Conservation (phyloP, 2,888 invertebrate species). For the Anodontia alba region DNA sequence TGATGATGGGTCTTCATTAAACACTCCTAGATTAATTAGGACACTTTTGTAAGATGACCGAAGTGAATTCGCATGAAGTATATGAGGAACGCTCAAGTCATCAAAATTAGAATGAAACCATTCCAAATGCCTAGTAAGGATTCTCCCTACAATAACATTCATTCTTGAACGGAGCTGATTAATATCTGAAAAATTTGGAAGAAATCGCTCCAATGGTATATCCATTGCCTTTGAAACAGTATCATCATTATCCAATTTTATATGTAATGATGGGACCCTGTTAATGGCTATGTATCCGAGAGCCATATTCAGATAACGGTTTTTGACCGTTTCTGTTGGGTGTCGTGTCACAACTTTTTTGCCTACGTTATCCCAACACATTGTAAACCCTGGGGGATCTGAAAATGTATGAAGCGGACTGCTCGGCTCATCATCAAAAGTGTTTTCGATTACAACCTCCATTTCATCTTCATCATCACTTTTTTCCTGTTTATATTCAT, state of each 20-base stretch:
- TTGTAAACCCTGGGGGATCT: slow-evolving; percentile 7
- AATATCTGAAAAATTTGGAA: not conserved
- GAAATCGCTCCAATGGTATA: slow-evolving; percentile 6
- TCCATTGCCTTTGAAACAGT: not conserved
- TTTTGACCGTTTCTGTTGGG: slow-evolving; percentile 31
- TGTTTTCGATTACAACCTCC: not conserved
- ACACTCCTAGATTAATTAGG: not conserved
- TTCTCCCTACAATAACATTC: slow-evolving; percentile 16
- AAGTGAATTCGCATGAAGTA: not conserved
- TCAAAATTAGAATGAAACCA: not conserved
- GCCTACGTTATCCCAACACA: slow-evolving; percentile 34
- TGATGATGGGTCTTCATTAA: not conserved
- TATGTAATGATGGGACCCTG: slow-evolving; percentile 21
- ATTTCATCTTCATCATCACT: slow-evolving; percentile 10
- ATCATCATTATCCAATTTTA: not conserved
- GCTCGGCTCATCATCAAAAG: not conserved
- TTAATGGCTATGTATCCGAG: slow-evolving; percentile 40
- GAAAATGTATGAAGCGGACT: not conserved
- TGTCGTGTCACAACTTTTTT: slow-evolving; percentile 18
- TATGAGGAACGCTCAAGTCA: not conserved
- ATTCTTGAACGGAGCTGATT: slow-evolving; percentile 10
- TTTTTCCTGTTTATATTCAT: not conserved
- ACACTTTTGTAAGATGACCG: not conserved
- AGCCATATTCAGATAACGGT: slow-evolving; percentile 35
- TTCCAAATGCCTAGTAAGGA: not conserved